Conservation (phyloP, 1,140 invertebrate species). For the Plectrocnemia conspersa region DNA sequence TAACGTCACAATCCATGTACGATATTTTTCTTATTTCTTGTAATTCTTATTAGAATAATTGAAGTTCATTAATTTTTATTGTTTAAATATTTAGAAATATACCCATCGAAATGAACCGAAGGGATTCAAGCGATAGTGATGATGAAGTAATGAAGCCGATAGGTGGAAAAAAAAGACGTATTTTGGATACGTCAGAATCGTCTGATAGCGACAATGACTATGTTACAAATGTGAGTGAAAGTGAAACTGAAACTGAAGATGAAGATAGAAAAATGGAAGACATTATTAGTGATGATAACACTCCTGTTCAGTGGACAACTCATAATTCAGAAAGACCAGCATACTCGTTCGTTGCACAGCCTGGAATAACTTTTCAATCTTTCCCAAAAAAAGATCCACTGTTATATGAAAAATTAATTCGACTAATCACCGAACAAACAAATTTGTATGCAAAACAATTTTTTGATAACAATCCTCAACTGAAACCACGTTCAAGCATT, state of each 20-base stretch:
- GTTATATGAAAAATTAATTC: constrained; percentile 12
- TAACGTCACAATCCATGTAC: too few species aligned
- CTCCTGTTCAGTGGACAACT: neutral
- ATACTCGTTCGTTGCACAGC: neutral
- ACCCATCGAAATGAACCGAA: neutral
- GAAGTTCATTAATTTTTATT: too few species aligned
- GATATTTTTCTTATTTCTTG: too few species aligned
- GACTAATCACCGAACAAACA: too few species aligned
- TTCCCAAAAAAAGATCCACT: neutral
- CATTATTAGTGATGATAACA: constrained; percentile 1
- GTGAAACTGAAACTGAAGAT: neutral
- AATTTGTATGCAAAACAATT: too few species aligned
- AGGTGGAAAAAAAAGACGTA: constrained; percentile 1
- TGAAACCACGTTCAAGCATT: constrained; percentile 21
- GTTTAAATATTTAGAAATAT: too few species aligned
- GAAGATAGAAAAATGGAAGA: neutral
- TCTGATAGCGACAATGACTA: constrained; percentile 1
- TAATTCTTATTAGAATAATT: too few species aligned
- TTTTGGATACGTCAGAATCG: neutral
- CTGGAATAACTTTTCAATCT: neutral
- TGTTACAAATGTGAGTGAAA: constrained; percentile 1
- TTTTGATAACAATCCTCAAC: constrained; percentile 17
- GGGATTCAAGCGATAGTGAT: neutral
- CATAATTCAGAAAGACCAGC: neutral
- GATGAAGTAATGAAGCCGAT: constrained; percentile 1